phyloP scores from a whole-genome alignment of 2,888 invertebrate genomes.

The Dolichomitus sp. region DNA sequence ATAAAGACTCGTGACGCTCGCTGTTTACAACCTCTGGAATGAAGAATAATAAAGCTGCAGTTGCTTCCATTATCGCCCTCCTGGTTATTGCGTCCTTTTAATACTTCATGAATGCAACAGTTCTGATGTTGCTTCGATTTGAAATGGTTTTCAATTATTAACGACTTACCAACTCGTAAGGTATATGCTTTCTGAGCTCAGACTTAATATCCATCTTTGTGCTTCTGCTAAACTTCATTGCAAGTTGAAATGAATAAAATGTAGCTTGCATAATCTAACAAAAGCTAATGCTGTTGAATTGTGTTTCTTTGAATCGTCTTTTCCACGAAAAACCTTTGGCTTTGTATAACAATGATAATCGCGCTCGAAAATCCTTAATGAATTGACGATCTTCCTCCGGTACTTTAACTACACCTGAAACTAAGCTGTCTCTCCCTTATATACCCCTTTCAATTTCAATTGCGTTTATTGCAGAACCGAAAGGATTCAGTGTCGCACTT shows the following conservation, averaged over 20 bases:
- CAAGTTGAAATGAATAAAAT: neutral
- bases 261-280: neutral
- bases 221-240: neutral
- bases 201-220: neutral
- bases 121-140: neutral
- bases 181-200: neutral
- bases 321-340: no score
- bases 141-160: no score
- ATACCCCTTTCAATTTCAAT: neutral
- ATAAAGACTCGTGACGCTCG: slow-evolving; percentile 16
- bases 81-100: slow-evolving; percentile 22
- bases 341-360: neutral
- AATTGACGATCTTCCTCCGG: neutral
- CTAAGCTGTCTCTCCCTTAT: neutral
- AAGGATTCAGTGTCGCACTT: neutral
- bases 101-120: neutral
- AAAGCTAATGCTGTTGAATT: neutral
- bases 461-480: neutral
- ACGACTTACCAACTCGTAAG: neutral
- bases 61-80: neutral
- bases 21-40: neutral
- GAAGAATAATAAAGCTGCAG: neutral
- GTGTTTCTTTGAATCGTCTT: neutral
- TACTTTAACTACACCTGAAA: neutral
- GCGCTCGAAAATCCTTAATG: neutral